These are phyloP conservation scores for Botia kubotai DNA, from an alignment of 2,797 vertebrate genomes.

Conservation along the genomic window DNA sequence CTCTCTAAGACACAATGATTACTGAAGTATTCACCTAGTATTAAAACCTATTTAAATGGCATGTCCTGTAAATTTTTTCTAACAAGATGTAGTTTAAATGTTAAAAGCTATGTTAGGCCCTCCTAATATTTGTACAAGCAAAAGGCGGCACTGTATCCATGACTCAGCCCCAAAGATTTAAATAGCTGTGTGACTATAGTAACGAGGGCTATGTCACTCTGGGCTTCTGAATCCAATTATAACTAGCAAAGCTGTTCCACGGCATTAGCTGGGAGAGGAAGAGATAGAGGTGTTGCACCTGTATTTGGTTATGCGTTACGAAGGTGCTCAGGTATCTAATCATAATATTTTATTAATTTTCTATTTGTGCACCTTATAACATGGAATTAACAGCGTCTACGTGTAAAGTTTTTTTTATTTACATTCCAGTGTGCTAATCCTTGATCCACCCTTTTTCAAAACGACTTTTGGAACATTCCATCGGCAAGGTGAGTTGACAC, in stretches of 20 bases:
- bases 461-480: constrained; percentile 58
- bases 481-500: constrained; percentile 56
- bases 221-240: constrained; percentile 69
- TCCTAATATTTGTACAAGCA: neutral
- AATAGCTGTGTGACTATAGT: constrained; percentile 16
- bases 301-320: neutral
- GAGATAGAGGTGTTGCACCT: constrained; percentile 8
- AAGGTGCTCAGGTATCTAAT: neutral
- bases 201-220: constrained; percentile 49
- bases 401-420: constrained; percentile 35
- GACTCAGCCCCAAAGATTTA: constrained; percentile 11
- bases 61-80: neutral
- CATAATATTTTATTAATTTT: neutral
- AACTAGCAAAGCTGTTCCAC: constrained; percentile 63
- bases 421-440: neutral
- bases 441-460: constrained; percentile 14
- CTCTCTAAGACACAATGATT: neutral
- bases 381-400: neutral
- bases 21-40: neutral
- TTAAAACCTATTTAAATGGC: neutral
- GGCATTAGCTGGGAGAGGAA: constrained; percentile 35
- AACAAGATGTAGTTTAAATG: neutral
- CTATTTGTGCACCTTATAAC: neutral
- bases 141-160: neutral
- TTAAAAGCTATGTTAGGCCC: neutral